phyloP scores from a whole-genome alignment of 2,113 vertebrate genomes.

The Gobiocypris rarus region DNA sequence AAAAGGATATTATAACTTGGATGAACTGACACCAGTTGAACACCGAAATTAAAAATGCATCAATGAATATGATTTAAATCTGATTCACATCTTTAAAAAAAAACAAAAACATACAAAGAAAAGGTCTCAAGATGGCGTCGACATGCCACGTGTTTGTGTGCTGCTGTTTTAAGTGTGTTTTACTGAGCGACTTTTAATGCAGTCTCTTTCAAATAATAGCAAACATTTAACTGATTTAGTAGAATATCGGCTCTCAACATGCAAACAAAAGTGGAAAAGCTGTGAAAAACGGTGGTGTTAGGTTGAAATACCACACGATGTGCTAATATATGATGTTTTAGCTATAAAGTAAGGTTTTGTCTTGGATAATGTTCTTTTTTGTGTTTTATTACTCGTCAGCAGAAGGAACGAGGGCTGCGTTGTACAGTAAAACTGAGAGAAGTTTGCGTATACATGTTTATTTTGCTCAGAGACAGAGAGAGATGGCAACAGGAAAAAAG shows the following conservation, averaged over 20 bases:
- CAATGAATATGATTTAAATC: background rate
- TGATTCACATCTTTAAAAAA: background rate
- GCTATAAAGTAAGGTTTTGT: background rate
- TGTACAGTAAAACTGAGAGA: constrained; percentile 32
- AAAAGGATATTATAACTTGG: background rate
- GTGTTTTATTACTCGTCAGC: background rate
- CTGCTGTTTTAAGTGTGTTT: constrained; percentile 19
- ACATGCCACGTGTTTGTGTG: constrained; percentile 51
- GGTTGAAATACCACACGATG: background rate
- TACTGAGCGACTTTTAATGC: background rate
- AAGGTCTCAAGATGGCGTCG: constrained; percentile 47
- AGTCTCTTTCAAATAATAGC: background rate
- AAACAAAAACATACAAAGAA: constrained; percentile 32
- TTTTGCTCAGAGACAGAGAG: constrained; percentile 59
- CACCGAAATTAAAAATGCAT: background rate
- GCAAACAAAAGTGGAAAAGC: background rate
- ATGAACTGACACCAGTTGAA: background rate
- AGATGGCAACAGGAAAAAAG: constrained; percentile 40
- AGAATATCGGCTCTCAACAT: background rate
- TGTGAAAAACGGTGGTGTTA: background rate
- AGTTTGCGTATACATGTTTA: constrained; percentile 52
- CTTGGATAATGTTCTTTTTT: background rate
- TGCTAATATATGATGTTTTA: background rate
- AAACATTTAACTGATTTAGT: background rate
- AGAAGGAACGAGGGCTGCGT: constrained; percentile 41